Evolutionary conservation across 2,797 vertebrate species (phyloP), one percentile per base, ranked within the genome.

Genomic region (Clarias laeviceps): DNA sequence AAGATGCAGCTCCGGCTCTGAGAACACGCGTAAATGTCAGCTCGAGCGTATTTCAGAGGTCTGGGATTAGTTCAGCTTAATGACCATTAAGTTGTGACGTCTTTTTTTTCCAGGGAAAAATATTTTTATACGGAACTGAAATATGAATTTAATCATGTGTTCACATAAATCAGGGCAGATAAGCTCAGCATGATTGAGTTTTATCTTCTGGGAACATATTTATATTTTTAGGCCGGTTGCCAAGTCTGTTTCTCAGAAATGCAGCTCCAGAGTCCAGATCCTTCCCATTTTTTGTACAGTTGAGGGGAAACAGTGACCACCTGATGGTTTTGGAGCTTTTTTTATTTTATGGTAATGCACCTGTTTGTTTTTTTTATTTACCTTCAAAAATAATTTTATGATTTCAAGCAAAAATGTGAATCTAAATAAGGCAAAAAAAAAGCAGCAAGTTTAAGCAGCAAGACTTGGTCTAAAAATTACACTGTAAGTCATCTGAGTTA

Each of bases 11-110:
- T 17, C 27, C 37, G 6, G 56, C 9, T 72, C 50, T 40, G 20
- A 12, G 12, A 83, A 80, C 40, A 77, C 40, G 61, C 3, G 18
- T 72, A 61, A 66, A 83, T 74, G 64, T 81, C 27, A 81, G 70
- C 57, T 72, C 14, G 15, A 59, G 74, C n/a, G 0, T 54, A 69
- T 69, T 77, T 85, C 37, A 87, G 37, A 17, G 18, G 7, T 34
- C 5, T 37, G 57, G n/a, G 24, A 74, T 81, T 74, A 81, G 27
- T 37, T 24, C 2, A 45, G 45, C 45, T 45, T 45, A 45, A 7
- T 27, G 45, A 37, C 12, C 29, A 7, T 20, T 8, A 24, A 45
- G 8, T 45, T 45, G 45, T 45, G 56, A 59, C 11, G 54, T 37
- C 29, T 78, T 61, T 34, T 4, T 59, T 24, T 34, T 20, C 17